Evolutionary conservation across 2,113 vertebrate species (phyloP).

Genomic region (Muntiacus reevesi): DNA sequence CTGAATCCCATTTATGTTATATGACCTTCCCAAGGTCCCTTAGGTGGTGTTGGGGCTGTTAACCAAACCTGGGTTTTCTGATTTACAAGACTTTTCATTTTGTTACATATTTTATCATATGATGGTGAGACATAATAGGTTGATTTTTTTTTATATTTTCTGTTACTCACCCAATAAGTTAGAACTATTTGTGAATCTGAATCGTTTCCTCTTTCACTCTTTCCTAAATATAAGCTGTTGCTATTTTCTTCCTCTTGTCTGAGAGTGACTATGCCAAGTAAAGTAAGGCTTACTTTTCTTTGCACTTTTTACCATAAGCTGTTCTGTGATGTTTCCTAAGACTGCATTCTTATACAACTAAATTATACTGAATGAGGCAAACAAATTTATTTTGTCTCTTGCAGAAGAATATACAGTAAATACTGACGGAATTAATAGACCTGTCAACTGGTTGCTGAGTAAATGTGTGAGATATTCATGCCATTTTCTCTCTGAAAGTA

Average conservation of each 20-base stretch:
- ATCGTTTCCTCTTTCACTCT: background rate
- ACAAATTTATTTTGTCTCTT: slow-evolving; percentile 70
- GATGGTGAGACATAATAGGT: background rate
- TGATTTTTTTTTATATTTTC: background rate
- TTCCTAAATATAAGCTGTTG: background rate
- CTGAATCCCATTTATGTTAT: background rate
- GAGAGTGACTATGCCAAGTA: background rate
- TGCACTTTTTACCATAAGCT: slow-evolving; percentile 43
- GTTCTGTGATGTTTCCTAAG: slow-evolving; percentile 46
- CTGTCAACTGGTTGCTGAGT: slow-evolving; percentile 37
- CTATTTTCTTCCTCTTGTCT: background rate
- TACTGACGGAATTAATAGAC: slow-evolving; percentile 54
- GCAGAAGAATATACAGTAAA: slow-evolving; percentile 49
- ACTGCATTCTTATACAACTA: slow-evolving; percentile 44
- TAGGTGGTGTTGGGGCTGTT: background rate
- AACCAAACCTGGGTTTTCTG: background rate
- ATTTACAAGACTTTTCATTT: background rate
- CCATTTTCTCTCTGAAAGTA: slow-evolving; percentile 62
- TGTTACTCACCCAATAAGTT: background rate
- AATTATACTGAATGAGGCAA: slow-evolving; percentile 63
- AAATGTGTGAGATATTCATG: slow-evolving; percentile 45
- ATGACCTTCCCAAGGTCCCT: background rate
- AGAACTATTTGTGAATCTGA: background rate
- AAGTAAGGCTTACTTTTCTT: slow-evolving; percentile 39
- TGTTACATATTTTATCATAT: background rate